These are phyloP conservation scores for Falco novaeseelandiae DNA, from an alignment of 2,797 vertebrate species.

Conservation along the genomic window DNA sequence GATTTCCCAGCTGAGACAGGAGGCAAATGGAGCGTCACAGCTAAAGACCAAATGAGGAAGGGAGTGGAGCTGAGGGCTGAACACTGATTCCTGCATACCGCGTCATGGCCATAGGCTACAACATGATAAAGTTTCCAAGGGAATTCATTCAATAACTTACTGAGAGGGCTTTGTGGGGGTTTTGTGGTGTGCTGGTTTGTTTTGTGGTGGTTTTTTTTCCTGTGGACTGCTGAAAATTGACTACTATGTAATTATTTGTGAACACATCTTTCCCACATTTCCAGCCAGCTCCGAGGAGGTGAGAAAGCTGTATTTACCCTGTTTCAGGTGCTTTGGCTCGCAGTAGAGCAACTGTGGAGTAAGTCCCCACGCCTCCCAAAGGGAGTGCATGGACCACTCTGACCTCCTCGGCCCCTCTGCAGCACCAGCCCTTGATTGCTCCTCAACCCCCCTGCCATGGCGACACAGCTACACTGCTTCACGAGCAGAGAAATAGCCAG, in stretches of 20 bases:
- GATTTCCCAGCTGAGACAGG: constrained; percentile 20
- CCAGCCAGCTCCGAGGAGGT: background rate
- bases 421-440: background rate
- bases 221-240: background rate
- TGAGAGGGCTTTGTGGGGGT: background rate
- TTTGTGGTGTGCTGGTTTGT: background rate
- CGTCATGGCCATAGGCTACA: background rate
- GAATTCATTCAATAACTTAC: constrained; percentile 6
- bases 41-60: background rate
- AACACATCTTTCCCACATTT: background rate
- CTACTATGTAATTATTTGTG: background rate
- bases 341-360: background rate
- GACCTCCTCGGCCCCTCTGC: background rate
- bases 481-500: background rate
- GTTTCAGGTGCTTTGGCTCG: background rate
- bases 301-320: background rate
- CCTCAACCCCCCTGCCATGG: background rate
- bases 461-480: background rate
- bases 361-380: background rate
- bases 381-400: background rate
- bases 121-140: background rate
- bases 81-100: background rate
- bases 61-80: background rate
- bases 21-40: background rate
- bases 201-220: background rate